Conservation (phyloP, 1,140 invertebrate genomes). For the Eciton burchellii region DNA sequence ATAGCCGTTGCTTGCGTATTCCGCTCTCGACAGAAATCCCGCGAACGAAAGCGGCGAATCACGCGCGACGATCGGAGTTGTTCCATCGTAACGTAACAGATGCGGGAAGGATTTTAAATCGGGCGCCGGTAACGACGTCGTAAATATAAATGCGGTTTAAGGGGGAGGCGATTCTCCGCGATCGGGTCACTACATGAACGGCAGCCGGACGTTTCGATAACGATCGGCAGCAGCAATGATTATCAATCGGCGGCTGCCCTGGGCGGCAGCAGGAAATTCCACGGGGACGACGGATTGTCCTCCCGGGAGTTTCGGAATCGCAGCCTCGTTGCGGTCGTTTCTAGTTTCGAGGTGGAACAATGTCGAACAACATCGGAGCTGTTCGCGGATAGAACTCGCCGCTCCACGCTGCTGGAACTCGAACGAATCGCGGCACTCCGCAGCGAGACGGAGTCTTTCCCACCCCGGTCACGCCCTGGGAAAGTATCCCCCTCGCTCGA, state of each 20-base stretch:
- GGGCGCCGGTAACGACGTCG: constrained; percentile 24
- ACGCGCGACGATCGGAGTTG: constrained; percentile 18
- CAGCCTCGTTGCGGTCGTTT: constrained; percentile 46
- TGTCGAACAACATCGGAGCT: constrained; percentile 33
- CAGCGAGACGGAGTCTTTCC: constrained; percentile 26
- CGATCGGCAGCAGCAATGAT: constrained; percentile 38
- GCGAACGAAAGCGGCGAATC: constrained; percentile 1
- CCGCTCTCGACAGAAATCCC: constrained; percentile 10
- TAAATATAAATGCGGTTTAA: constrained; percentile 49
- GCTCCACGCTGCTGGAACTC: constrained; percentile 12
- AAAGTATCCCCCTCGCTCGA: constrained; percentile 27
- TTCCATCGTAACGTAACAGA: constrained; percentile 14
- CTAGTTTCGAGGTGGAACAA: constrained; percentile 54
- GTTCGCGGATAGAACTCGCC: constrained; percentile 15
- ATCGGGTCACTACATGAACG: constrained; percentile 1
- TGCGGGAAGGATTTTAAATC: constrained; percentile 38
- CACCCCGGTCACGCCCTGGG: constrained; percentile 7
- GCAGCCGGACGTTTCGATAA: constrained; percentile 40
- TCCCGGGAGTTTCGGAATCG: constrained; percentile 41
- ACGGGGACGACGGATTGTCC: constrained; percentile 27
- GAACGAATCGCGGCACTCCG: neutral
- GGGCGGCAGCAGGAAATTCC: constrained; percentile 28
- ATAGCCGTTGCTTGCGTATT: neutral
- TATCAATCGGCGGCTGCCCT: constrained; percentile 46
- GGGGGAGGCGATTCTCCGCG: constrained; percentile 5